phyloP scores from a whole-genome alignment of 2,888 invertebrate genomes.

The Pollenia griseotomentosa region DNA sequence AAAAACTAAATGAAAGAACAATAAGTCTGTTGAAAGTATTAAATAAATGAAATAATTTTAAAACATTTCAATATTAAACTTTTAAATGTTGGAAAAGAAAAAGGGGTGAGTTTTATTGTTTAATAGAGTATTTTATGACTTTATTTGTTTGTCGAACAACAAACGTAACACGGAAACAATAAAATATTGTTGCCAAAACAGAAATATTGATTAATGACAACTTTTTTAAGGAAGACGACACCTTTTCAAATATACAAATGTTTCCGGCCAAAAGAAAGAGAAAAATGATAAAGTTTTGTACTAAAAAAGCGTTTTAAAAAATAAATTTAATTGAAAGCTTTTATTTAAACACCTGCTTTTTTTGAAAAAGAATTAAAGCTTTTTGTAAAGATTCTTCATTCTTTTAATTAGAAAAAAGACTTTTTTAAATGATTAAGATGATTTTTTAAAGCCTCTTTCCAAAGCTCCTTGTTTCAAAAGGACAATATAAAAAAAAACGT shows the following conservation, averaged over 20 bases:
- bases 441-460: no score
- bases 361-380: no score
- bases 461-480: no score
- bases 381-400: no score
- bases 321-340: no score
- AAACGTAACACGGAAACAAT: slow-evolving; percentile 51
- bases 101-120: slow-evolving; percentile 52
- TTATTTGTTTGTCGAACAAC: slow-evolving; percentile 40
- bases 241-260: slow-evolving; percentile 10
- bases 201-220: slow-evolving; percentile 55
- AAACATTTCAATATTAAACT: slow-evolving; percentile 52
- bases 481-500: no score
- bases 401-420: no score
- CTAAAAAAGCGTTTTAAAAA: no score
- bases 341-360: no score
- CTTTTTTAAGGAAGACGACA: slow-evolving; percentile 4
- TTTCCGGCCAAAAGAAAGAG: slow-evolving; percentile 15
- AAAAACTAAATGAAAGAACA: slow-evolving; percentile 45
- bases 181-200: slow-evolving; percentile 23
- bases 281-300: neutral
- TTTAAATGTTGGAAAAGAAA: slow-evolving; percentile 12
- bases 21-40: slow-evolving; percentile 54
- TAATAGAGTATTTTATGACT: slow-evolving; percentile 55
- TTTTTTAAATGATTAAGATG: no score
- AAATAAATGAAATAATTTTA: slow-evolving; percentile 37